Evolutionary conservation across 2,797 vertebrate species (phyloP).

Genomic region (Micropoecilia bifurca): DNA sequence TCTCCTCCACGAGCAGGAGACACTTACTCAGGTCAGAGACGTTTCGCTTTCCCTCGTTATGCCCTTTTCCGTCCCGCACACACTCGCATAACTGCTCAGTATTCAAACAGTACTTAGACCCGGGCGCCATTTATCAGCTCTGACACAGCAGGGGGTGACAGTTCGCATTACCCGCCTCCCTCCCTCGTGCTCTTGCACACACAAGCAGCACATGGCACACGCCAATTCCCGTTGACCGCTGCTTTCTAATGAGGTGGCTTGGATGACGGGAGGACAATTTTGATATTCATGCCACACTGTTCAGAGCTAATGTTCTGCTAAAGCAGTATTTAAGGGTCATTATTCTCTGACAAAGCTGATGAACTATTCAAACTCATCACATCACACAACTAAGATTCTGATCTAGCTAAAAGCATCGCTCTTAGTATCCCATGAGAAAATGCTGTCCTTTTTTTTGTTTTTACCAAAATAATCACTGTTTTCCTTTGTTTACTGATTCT

Average conservation of each 20-base stretch:
- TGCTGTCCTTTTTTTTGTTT: background rate
- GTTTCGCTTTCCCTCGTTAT: background rate
- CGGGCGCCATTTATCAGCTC: conserved; percentile 74
- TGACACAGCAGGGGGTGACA: conserved; percentile 63
- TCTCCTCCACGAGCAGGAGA: conserved; percentile 97
- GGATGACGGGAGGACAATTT: conserved; percentile 61
- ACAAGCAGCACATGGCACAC: conserved; percentile 17
- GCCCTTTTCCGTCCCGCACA: conserved; percentile 12
- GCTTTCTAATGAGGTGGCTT: conserved; percentile 68
- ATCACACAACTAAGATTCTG: background rate
- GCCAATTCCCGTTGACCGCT: conserved; percentile 27
- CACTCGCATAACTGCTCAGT: conserved; percentile 46
- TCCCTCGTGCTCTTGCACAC: conserved; percentile 11
- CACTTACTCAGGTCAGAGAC: conserved; percentile 90
- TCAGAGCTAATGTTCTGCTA: conserved; percentile 28
- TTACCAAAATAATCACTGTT: background rate
- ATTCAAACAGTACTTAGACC: conserved; percentile 65
- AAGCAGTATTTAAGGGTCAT: conserved; percentile 24
- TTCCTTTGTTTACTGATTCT: background rate
- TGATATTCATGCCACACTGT: conserved; percentile 65
- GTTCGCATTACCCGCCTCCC: conserved; percentile 58
- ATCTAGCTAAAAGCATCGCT: background rate
- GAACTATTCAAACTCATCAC: conserved; percentile 10
- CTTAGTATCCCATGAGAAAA: background rate
- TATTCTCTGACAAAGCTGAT: conserved; percentile 15